These are phyloP conservation scores for Dendrocopos noguchii DNA, from an alignment of 2,113 vertebrate species.

Conservation along the genomic window DNA sequence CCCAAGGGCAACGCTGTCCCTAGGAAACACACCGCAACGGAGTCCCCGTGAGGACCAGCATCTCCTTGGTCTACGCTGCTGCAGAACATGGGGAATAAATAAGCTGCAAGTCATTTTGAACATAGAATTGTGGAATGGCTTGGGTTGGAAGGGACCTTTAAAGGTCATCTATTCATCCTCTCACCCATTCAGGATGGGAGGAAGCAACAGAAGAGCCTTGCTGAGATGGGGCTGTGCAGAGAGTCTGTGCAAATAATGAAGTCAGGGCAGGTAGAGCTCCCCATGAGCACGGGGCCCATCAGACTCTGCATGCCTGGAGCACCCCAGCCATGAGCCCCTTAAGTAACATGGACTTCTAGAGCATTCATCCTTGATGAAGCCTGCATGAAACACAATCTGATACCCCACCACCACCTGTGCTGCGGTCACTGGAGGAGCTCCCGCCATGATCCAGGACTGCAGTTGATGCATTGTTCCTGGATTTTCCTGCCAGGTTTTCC, in stretches of 20 bases:
- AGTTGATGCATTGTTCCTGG: accelerated
- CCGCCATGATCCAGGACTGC: accelerated
- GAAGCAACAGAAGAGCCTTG: accelerated
- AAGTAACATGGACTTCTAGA: accelerated
- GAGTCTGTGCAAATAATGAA: too few relatives aligned
- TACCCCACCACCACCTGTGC: accelerated
- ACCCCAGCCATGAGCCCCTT: neutral
- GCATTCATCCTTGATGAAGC: accelerated
- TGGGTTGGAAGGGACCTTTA: neutral
- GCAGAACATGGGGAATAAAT: neutral
- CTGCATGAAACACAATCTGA: accelerated
- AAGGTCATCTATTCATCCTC: neutral
- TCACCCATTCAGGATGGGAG: accelerated
- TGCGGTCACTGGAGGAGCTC: neutral
- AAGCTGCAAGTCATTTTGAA: neutral
- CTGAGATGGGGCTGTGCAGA: accelerated
- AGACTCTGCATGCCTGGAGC: accelerated
- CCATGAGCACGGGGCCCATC: neutral
- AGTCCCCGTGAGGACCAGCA: accelerated
- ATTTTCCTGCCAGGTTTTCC: neutral
- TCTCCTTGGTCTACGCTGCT: accelerated
- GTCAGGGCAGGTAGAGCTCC: accelerated
- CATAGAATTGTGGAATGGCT: neutral
- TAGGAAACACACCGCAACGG: accelerated
- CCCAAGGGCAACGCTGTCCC: neutral